Evolutionary conservation across 2,888 invertebrate species (phyloP).

Genomic region (Balanococcus diminutus): DNA sequence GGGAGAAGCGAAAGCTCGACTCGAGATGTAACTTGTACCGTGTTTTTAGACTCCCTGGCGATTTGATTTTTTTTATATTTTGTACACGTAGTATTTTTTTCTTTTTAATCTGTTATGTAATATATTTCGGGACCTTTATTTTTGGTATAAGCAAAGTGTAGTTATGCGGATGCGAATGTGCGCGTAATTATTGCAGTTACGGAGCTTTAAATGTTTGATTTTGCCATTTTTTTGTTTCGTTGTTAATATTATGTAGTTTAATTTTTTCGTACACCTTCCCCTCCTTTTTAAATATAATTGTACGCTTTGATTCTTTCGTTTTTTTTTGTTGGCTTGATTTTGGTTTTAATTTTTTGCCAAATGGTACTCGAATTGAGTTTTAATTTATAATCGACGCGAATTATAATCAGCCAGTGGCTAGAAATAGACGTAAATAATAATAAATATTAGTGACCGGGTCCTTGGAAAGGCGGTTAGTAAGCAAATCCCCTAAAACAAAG

Average conservation of each 20-base stretch:
- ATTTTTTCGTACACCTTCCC: neutral
- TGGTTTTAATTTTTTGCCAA: no score
- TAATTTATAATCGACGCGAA: no score
- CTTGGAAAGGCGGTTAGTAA: no score
- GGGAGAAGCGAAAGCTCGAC: neutral
- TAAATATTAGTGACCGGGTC: no score
- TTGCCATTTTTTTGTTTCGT: neutral
- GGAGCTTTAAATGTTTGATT: neutral
- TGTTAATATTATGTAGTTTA: neutral
- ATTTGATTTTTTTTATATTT: neutral
- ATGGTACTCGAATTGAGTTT: no score
- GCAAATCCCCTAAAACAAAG: no score
- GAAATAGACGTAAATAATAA: no score
- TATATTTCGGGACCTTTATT: neutral
- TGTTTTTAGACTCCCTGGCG: neutral
- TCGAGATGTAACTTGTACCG: neutral
- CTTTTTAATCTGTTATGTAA: neutral
- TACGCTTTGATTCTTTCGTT: neutral
- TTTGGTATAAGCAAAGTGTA: neutral
- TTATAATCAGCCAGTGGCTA: no score
- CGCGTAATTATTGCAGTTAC: neutral
- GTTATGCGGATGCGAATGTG: neutral
- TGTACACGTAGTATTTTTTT: neutral
- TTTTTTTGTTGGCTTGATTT: no score
- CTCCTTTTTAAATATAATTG: neutral